Percentiles rank a stretch among this genome's conserved stretches.
Evolutionary conservation across 2,888 invertebrate genomes (phyloP).

Genomic region (Tridacna crocea): DNA sequence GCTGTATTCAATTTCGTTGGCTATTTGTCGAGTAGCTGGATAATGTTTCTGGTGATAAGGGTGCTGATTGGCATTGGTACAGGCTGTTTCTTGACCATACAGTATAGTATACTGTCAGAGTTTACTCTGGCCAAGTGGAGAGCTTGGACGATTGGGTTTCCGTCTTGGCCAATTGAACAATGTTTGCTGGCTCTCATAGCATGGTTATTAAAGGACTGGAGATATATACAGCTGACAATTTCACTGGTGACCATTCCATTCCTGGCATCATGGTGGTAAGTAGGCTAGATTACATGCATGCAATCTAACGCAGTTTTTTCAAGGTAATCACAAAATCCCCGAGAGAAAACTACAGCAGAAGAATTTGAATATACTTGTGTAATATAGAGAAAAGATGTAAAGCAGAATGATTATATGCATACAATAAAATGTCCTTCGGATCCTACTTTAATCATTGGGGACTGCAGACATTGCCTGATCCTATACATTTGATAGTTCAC

Average conservation of each 20-base stretch:
- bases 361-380: too few relatives aligned
- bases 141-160: slow-evolving; percentile 44
- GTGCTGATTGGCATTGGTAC: slow-evolving; percentile 34
- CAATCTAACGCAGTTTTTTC: too few relatives aligned
- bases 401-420: too few relatives aligned
- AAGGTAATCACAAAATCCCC: too few relatives aligned
- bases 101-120: slow-evolving; percentile 45
- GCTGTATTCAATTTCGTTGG: slow-evolving; percentile 31
- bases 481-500: too few relatives aligned
- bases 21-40: slow-evolving; percentile 40
- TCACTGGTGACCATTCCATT: slow-evolving; percentile 8
- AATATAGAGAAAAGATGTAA: too few relatives aligned
- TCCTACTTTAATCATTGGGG: too few relatives aligned
- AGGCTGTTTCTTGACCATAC: slow-evolving; percentile 42
- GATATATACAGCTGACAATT: slow-evolving; percentile 29
- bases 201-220: slow-evolving; percentile 40
- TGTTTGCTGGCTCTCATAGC: slow-evolving; percentile 32
- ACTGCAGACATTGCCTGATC: too few relatives aligned
- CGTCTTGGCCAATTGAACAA: slow-evolving; percentile 42
- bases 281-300: not conserved
- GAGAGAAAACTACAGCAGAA: too few relatives aligned
- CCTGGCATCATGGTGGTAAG: slow-evolving; percentile 37
- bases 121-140: slow-evolving; percentile 46
- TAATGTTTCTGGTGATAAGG: slow-evolving; percentile 37
- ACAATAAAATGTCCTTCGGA: too few relatives aligned